These are phyloP conservation scores for Sabellastarte sp. DNA, from an alignment of 2,888 invertebrate species.

Conservation along the genomic window DNA sequence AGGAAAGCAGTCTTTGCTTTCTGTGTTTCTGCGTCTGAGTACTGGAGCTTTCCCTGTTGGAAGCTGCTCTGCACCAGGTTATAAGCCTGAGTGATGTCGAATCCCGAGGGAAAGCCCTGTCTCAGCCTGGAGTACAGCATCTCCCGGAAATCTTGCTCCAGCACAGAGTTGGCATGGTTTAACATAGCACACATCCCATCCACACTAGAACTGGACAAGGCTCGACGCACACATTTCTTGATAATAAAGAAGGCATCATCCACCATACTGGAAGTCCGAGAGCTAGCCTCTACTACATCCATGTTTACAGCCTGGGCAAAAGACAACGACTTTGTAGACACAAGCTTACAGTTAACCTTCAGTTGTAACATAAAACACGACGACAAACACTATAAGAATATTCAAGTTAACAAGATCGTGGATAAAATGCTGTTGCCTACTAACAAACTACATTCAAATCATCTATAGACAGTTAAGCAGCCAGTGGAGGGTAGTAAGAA, in stretches of 20 bases:
- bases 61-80: constrained; percentile 77
- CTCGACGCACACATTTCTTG: constrained; percentile 88
- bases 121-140: constrained; percentile 74
- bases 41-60: constrained; percentile 77
- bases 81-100: constrained; percentile 70
- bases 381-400: too few relatives aligned
- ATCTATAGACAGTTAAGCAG: too few relatives aligned
- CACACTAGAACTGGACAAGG: constrained; percentile 85
- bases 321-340: too few relatives aligned
- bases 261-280: constrained; percentile 81
- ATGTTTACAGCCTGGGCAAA: constrained; percentile 58
- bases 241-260: constrained; percentile 98
- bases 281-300: constrained; percentile 57
- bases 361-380: too few relatives aligned
- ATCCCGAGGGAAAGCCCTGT: constrained; percentile 71
- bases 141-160: constrained; percentile 81
- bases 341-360: too few relatives aligned
- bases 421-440: too few relatives aligned
- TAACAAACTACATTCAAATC: too few relatives aligned
- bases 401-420: too few relatives aligned
- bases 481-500: too few relatives aligned
- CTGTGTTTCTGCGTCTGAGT: constrained; percentile 69
- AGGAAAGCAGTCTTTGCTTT: constrained; percentile 73
- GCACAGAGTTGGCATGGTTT: constrained; percentile 83
- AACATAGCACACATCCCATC: constrained; percentile 96